These are phyloP conservation scores for Coregonus ussuriensis DNA, from an alignment of 2,797 vertebrate genomes.

Conservation along the genomic window DNA sequence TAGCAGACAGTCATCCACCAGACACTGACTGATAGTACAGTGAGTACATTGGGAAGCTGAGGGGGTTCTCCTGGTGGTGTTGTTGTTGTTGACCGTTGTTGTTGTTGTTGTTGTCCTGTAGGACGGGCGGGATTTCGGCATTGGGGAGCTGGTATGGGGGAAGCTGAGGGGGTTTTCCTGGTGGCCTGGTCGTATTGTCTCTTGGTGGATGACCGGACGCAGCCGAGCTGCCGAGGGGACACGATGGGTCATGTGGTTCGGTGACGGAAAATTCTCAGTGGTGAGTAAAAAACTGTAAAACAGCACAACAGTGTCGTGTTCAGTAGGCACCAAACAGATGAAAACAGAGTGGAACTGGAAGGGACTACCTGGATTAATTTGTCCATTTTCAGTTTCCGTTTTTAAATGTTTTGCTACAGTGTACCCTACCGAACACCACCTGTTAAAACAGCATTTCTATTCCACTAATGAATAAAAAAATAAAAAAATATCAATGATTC, in stretches of 20 bases:
- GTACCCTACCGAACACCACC: background rate
- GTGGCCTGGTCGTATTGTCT: conserved; percentile 98
- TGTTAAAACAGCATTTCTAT: background rate
- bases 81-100: conserved; percentile 10
- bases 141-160: conserved; percentile 96
- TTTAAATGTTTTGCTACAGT: no score
- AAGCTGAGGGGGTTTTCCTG: conserved; percentile 97
- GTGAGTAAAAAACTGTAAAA: conserved; percentile 71
- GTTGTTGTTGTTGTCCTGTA: conserved; percentile 57
- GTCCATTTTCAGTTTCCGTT: no score
- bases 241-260: conserved; percentile 99
- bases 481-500: background rate
- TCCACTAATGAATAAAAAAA: no score
- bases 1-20: background rate
- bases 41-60: no score
- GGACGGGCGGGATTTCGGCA: conserved; percentile 94
- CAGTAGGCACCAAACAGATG: background rate
- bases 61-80: no score
- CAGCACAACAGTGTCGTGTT: background rate
- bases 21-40: background rate
- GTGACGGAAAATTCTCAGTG: conserved; percentile 97
- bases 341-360: background rate
- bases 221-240: conserved; percentile 94
- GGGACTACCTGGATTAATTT: background rate
- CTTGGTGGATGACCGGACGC: conserved; percentile 94